These are phyloP conservation scores for Seriola quinqueradiata DNA, from an alignment of 2,113 vertebrate species.

Conservation along the genomic window DNA sequence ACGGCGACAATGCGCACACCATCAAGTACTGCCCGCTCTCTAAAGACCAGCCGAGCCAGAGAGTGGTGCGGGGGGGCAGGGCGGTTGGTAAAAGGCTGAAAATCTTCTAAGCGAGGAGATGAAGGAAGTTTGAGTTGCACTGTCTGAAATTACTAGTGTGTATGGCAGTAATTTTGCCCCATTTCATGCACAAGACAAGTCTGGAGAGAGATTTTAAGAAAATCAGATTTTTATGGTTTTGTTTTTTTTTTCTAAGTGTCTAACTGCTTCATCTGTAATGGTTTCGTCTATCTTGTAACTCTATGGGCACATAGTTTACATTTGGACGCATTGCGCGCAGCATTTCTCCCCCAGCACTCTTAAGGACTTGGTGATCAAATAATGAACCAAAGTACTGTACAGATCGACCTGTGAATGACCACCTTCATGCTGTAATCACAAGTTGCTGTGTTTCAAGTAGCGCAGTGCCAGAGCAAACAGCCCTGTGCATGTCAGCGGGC, in stretches of 20 bases:
- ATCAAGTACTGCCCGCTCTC: conserved; percentile 90
- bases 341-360: conserved; percentile 12
- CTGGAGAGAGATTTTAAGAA: conserved; percentile 22
- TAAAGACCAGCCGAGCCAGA: conserved; percentile 82
- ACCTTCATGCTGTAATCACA: conserved; percentile 67
- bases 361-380: conserved; percentile 48
- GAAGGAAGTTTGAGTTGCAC: conserved; percentile 52
- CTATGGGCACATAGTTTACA: conserved; percentile 64
- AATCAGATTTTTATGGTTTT: conserved; percentile 12
- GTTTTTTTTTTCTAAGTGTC: conserved; percentile 19
- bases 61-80: conserved; percentile 77
- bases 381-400: conserved; percentile 78
- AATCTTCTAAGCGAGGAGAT: conserved; percentile 73
- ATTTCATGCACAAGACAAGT: conserved; percentile 69
- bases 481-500: conserved; percentile 46
- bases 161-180: conserved; percentile 24
- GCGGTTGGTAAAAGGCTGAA: conserved; percentile 82
- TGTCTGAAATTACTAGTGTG: conserved; percentile 47
- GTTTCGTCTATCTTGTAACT: conserved; percentile 36
- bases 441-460: conserved; percentile 41
- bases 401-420: conserved; percentile 75
- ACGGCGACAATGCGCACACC: conserved; percentile 88
- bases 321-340: conserved; percentile 44
- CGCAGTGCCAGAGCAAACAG: conserved; percentile 48
- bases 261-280: conserved; percentile 36